These are phyloP conservation scores for Zaprionus ghesquierei DNA, from an alignment of 1,140 invertebrate species.

Conservation along the genomic window DNA sequence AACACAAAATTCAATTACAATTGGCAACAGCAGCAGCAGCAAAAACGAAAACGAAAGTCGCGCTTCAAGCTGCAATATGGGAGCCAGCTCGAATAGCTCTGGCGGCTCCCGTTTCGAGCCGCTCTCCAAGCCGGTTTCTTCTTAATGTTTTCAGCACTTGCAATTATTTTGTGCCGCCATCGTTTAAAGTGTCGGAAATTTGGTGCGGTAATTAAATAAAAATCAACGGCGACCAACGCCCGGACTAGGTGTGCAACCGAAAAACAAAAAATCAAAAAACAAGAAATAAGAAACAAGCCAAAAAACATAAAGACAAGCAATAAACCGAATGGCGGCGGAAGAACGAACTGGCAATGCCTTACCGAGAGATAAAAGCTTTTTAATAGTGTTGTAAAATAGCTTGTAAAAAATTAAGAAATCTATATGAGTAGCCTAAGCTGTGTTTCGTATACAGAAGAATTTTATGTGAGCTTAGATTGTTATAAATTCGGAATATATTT, in stretches of 20 bases:
- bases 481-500: not conserved
- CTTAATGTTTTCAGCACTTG: slow-evolving; percentile 80
- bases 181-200: slow-evolving; percentile 80
- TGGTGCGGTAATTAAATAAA: slow-evolving; percentile 80
- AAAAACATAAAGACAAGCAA: not conserved
- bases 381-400: not conserved
- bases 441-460: not conserved
- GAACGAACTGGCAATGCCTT: not conserved
- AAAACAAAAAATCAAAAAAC: slow-evolving; percentile 14
- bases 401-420: not conserved
- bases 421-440: not conserved
- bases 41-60: slow-evolving; percentile 71
- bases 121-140: slow-evolving; percentile 62
- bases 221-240: slow-evolving; percentile 68
- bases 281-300: not conserved
- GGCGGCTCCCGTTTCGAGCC: slow-evolving; percentile 31
- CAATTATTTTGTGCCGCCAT: slow-evolving; percentile 75
- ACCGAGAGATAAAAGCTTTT: not conserved
- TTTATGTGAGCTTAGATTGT: not conserved
- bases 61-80: slow-evolving; percentile 46
- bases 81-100: slow-evolving; percentile 13
- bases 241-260: slow-evolving; percentile 20
- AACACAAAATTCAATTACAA: slow-evolving; percentile 81
- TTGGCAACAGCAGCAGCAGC: slow-evolving; percentile 60
- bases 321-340: not conserved